Evolutionary conservation across 2,888 invertebrate genomes (phyloP).

Genomic region (Ectemnius cavifrons): DNA sequence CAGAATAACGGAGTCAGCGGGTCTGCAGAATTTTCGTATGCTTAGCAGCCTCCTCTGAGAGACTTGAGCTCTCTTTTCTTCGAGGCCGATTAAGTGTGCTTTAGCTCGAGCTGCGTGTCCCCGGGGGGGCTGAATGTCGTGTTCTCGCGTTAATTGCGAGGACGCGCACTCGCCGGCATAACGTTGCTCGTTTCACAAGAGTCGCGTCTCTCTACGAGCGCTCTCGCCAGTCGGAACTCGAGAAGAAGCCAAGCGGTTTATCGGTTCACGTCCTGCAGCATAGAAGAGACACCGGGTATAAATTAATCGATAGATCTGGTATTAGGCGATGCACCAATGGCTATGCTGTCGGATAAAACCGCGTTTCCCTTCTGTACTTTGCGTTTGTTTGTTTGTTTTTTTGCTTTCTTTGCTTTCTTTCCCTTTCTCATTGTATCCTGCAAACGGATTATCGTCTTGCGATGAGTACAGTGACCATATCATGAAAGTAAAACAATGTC

Average conservation of each 20-base stretch:
- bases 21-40: conserved; percentile 12
- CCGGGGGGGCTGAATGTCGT: conserved; percentile 15
- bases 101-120: conserved; percentile 26
- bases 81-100: conserved; percentile 28
- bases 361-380: not conserved
- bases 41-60: not conserved
- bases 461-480: conserved; percentile 78
- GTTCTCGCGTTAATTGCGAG: not conserved
- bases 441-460: conserved; percentile 29
- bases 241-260: conserved; percentile 73
- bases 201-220: conserved; percentile 53
- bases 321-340: conserved; percentile 76
- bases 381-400: not conserved
- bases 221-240: conserved; percentile 70
- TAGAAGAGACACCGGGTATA: conserved; percentile 71
- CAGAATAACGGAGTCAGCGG: conserved; percentile 74
- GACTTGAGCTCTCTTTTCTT: conserved; percentile 10
- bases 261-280: conserved; percentile 78
- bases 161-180: not conserved
- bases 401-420: conserved; percentile 24
- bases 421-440: conserved; percentile 19
- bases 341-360: conserved; percentile 64
- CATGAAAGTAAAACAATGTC: conserved; percentile 68
- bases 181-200: too few relatives aligned
- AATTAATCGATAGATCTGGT: conserved; percentile 54